Conservation (phyloP, 2,113 vertebrate genomes). For the Cynopterus brachyotis region DNA sequence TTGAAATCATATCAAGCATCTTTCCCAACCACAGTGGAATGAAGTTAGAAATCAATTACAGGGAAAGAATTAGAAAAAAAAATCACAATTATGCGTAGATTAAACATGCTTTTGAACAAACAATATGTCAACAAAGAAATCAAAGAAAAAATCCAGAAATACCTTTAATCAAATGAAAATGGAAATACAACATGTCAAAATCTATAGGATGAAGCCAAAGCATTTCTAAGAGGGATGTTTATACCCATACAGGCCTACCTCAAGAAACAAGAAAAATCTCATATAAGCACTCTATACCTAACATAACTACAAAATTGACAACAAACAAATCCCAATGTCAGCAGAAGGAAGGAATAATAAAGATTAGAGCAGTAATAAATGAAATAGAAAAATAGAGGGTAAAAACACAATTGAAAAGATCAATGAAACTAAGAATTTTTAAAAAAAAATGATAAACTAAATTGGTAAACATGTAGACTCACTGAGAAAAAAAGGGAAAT, state of each 20-base stretch:
- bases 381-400: neutral
- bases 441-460: neutral
- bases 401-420: neutral
- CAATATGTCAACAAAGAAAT: neutral
- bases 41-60: neutral
- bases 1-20: neutral
- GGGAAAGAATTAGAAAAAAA: neutral
- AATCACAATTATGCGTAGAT: neutral
- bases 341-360: neutral
- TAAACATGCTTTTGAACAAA: neutral
- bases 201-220: neutral
- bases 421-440: neutral
- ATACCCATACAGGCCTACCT: neutral
- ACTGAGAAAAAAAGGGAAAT: neutral
- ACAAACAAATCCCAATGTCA: neutral
- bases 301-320: neutral
- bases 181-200: neutral
- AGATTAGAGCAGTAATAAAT: neutral
- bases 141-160: neutral
- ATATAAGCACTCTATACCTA: neutral
- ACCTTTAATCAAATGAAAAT: neutral
- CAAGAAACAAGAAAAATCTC: neutral
- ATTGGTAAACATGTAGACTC: neutral
- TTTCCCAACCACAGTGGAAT: neutral
- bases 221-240: neutral